Base-by-base conservation (phyloP, 2,797 vertebrate species). In the Acridotheres tristis region DNA sequence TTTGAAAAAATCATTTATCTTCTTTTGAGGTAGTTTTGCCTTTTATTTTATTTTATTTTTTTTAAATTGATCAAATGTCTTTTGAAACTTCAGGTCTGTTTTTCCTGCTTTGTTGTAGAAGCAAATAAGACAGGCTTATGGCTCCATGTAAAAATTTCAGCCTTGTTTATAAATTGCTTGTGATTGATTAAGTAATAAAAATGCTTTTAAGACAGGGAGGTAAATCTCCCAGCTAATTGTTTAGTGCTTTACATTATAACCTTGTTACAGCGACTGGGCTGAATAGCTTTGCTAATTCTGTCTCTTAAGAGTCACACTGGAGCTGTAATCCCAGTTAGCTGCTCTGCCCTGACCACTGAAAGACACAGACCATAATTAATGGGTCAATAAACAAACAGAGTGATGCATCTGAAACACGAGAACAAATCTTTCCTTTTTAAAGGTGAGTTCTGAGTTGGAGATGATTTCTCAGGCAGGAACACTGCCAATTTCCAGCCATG, bases 131-230 rank as follows among this genome's bases (percentile, higher is more conserved):
- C 92, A 97, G 97, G 98, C 97, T 97, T 97, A 98, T 82, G 85
- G 54, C 69, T 96, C 93, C 69, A 57, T 84, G 95, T 97, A 97
- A 97, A 97, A 97, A 97, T 77, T 92, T 93, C 57, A 95, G 89
- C 92, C 96, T 97, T 98, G 98, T 98, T 98, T 98, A 97, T 97
- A 97, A 98, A 98, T 97, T 97, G 97, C 95, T 92, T 72, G 71
- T 97, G 97, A 98, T 98, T 97, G 98, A 98, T 98, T 97, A 98
- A 98, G 97, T 97, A 97, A 98, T 98, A 98, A 98, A 98, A 98
- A 97, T 94, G 97, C 98, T 98, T 98, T 98, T 98, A 98, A 96
- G 97, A 97, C 96, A 97, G 93, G 92, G 96, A 97, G 96, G 97
- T 98, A 98, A 97, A 97, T 97, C 97, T 97, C 81, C 47, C 79